Evolutionary conservation across 2,113 vertebrate genomes (phyloP).

Genomic region (Gracilinanus agilis): DNA sequence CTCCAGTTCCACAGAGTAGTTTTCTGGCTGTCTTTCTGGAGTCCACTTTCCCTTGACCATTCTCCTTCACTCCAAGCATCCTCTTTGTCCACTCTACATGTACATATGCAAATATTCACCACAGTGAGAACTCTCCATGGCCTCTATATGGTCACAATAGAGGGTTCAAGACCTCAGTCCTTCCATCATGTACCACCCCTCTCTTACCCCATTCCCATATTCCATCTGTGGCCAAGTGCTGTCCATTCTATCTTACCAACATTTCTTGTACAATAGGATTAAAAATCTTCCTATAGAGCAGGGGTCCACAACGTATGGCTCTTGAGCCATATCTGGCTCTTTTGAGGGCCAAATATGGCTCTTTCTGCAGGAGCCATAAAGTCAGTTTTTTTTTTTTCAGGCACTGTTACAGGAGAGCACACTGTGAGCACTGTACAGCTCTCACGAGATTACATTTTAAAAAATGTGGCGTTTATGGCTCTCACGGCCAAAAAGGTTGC

Average conservation of each 20-base stretch:
- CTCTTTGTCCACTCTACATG: not conserved
- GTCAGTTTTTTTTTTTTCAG: too few relatives aligned
- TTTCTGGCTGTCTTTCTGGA: not conserved
- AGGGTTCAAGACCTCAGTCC: not conserved
- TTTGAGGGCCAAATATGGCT: too few relatives aligned
- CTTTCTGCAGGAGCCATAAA: too few relatives aligned
- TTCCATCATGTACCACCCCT: not conserved
- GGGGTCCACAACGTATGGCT: too few relatives aligned
- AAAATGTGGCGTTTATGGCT: too few relatives aligned
- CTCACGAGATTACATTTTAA: too few relatives aligned
- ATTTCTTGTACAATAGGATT: not conserved
- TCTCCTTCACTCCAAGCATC: not conserved
- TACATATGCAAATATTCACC: not conserved
- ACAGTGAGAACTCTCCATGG: not conserved
- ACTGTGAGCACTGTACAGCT: too few relatives aligned
- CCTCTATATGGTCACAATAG: not conserved
- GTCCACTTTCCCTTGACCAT: not conserved
- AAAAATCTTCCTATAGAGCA: not conserved
- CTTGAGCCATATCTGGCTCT: too few relatives aligned
- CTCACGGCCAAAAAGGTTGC: too few relatives aligned
- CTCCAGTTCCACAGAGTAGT: not conserved
- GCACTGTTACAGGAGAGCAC: too few relatives aligned
- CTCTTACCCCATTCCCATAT: not conserved
- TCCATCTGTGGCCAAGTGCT: not conserved
- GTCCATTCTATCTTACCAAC: not conserved